Base-by-base conservation (phyloP, 1,140 invertebrate species). In the Eubasilissa regina region DNA sequence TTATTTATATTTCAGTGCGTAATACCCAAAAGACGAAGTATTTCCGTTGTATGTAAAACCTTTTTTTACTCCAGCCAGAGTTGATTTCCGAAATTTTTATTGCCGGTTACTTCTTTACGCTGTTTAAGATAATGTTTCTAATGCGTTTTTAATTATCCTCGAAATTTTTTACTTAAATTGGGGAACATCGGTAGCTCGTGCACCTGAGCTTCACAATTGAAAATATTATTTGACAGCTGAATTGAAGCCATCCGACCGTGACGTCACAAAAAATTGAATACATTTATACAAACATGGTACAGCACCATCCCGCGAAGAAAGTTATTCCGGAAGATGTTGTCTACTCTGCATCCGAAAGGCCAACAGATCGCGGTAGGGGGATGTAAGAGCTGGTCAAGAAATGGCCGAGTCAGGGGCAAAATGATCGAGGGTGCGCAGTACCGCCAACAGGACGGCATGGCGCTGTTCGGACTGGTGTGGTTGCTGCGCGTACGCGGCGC, bases 391-490 rank as follows among this genome's bases (percentile, higher is more conserved):
- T 17, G 55, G 56, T 55, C 64, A 13, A 73, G 80, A 55, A 11
- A 68, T 75, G 76, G 58, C 68, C 80, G 47, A 60, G 55, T 13
- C 48, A 12, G 51, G 51, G 77, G 51, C 53, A 53, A 19, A 68
- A 77, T 77, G 77, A 72, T 44, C 56, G 72, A 68, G 47, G 83
- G 76, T 83, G 82, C 84, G 84, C 85, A 88, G 85, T 82, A 86
- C 86, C 85, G 86, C 86, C 83, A 90, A 90, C 87, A 95, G 95
- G 94, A 94, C 94, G 90, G 90, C 88, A 95, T 95, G 94, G 94
- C 94, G 90, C 92, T 95, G 82, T 95, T 95, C 90, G 94, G 94
- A 87, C 93, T 95, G 92, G 93, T 95, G 88, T 95, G 94, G 94
- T 89, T 95, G 86, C 88, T 95, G 86, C 92, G 93, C 81, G 91